phyloP scores from a whole-genome alignment of 2,888 invertebrate species.

The Steromphala cineraria region DNA sequence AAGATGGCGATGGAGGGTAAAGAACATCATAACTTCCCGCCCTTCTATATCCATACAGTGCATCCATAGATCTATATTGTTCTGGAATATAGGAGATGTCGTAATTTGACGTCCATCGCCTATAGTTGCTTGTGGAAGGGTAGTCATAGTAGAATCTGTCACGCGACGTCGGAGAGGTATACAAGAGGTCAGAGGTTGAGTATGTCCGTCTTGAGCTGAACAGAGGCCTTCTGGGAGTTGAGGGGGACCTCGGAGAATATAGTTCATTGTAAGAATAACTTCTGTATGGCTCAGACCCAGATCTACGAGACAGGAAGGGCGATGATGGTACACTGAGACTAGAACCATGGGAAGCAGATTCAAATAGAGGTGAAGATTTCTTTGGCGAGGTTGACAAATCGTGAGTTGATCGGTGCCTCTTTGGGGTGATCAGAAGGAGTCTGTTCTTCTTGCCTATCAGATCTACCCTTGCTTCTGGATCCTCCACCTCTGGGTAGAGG shows the following conservation, averaged over 20 bases:
- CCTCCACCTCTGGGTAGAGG: neutral
- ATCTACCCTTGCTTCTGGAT: neutral
- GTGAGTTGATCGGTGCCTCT: neutral
- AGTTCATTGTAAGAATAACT: constrained; percentile 1
- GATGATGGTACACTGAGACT: constrained; percentile 1
- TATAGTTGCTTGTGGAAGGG: neutral
- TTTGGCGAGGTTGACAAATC: neutral
- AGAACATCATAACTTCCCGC: neutral
- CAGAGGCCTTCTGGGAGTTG: neutral
- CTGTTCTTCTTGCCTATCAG: neutral
- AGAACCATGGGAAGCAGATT: neutral
- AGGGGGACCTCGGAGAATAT: neutral
- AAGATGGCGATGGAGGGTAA: neutral
- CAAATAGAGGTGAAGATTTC: neutral
- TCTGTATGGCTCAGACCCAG: neutral
- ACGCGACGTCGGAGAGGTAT: neutral
- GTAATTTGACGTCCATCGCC: neutral
- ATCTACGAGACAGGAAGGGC: neutral
- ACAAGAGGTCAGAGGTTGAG: neutral
- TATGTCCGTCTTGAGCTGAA: neutral
- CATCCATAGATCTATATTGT: neutral
- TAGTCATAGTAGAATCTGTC: neutral
- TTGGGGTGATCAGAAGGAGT: neutral
- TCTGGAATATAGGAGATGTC: neutral
- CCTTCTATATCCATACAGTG: neutral